Conservation (phyloP, 2,113 vertebrate species). For the Psilopsiagon aurifrons region DNA sequence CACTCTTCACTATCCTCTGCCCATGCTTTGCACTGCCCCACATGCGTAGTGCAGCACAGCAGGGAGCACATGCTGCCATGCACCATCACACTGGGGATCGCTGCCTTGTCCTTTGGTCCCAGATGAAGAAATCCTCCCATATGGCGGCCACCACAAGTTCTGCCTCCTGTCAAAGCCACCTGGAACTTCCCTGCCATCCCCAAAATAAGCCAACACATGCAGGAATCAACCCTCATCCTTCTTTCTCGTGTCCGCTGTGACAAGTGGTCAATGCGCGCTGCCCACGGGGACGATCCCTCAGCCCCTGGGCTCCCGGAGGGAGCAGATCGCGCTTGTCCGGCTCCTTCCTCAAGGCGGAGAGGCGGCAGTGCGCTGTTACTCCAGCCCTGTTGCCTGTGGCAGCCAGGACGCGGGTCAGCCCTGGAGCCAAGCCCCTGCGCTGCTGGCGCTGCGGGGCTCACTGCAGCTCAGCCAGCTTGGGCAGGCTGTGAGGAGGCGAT, state of each 20-base stretch:
- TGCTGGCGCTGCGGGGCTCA: neutral
- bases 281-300: neutral
- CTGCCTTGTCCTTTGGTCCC: neutral
- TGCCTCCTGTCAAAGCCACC: neutral
- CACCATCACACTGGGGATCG: accelerated
- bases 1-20: neutral
- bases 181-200: neutral
- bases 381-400: neutral
- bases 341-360: neutral
- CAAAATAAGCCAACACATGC: neutral
- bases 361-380: accelerated
- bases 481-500: neutral
- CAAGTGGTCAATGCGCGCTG: neutral
- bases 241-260: neutral
- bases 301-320: neutral
- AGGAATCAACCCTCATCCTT: neutral
- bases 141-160: neutral
- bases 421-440: neutral
- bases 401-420: neutral
- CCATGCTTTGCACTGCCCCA: accelerated
- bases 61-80: neutral
- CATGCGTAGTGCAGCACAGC: accelerated
- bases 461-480: neutral
- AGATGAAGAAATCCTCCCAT: neutral
- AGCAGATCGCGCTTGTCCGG: neutral